These are phyloP conservation scores for Mystacornis crossleyi DNA, from an alignment of 2,113 vertebrate genomes.

Conservation along the genomic window DNA sequence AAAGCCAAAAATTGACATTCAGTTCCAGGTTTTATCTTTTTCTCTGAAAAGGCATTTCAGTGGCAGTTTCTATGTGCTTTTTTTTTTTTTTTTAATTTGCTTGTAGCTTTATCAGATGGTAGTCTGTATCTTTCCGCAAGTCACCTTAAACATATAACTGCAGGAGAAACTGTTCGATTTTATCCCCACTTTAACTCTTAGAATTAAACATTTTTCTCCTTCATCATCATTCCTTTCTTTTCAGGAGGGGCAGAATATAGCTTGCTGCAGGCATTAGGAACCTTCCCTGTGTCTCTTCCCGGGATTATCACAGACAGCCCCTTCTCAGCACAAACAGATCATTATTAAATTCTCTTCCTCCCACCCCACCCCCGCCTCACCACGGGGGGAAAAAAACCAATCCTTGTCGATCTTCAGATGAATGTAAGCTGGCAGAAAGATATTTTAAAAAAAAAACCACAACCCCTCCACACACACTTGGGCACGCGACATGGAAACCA, in stretches of 20 bases:
- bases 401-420: neutral
- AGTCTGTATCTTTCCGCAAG: neutral
- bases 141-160: neutral
- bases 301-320: neutral
- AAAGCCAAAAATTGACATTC: neutral
- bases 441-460: neutral
- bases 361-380: neutral
- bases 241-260: neutral
- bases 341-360: constrained; percentile 31
- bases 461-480: neutral
- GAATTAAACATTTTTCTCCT: neutral
- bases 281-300: neutral
- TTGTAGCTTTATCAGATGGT: constrained; percentile 7
- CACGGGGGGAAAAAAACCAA: neutral
- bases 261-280: neutral
- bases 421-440: neutral
- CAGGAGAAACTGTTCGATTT: neutral
- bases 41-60: constrained; percentile 2
- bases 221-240: neutral
- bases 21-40: constrained; percentile 36
- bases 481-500: rapidly evolving
- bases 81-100: neutral
- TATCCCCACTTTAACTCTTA: neutral
- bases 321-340: constrained; percentile 6
- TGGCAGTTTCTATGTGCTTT: neutral